Conservation (phyloP, 2,888 invertebrate species). For the Parapristionchus giblindavisi region DNA sequence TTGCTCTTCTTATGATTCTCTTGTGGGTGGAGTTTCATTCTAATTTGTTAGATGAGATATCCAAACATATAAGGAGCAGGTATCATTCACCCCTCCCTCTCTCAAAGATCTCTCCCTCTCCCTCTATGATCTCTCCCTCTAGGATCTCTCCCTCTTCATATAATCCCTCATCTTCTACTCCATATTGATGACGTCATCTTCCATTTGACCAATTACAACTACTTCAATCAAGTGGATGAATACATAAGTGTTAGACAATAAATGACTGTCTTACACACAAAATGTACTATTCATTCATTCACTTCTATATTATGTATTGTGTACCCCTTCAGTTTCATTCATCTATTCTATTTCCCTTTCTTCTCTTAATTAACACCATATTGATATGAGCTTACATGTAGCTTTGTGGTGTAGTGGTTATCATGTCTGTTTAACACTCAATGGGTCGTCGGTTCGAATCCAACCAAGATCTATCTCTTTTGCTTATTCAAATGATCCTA, state of each 20-base stretch:
- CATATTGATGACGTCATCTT: conserved; percentile 17
- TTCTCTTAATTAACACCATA: not conserved
- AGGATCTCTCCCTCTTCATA: conserved; percentile 18
- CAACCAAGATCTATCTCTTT: conserved; percentile 38
- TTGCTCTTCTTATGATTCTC: not conserved
- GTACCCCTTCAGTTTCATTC: no score
- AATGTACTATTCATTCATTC: no score
- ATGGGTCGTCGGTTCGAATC: conserved; percentile 47
- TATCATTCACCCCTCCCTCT: not conserved
- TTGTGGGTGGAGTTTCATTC: no score
- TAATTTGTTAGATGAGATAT: not conserved
- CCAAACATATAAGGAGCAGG: no score
- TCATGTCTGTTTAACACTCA: conserved; percentile 48
- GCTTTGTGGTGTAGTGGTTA: conserved; percentile 48
- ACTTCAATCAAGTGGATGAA: no score
- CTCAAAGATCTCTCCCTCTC: not conserved
- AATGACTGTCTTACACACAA: not conserved
- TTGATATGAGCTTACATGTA: not conserved
- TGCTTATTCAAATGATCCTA: not conserved
- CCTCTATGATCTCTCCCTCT: conserved; percentile 1
- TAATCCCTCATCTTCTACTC: not conserved
- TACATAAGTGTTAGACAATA: no score
- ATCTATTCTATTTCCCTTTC: not conserved
- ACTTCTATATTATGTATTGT: no score
- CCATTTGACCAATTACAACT: conserved; percentile 22